These are phyloP conservation scores for Psettodes erumei DNA, from an alignment of 2,113 vertebrate genomes.

Conservation along the genomic window DNA sequence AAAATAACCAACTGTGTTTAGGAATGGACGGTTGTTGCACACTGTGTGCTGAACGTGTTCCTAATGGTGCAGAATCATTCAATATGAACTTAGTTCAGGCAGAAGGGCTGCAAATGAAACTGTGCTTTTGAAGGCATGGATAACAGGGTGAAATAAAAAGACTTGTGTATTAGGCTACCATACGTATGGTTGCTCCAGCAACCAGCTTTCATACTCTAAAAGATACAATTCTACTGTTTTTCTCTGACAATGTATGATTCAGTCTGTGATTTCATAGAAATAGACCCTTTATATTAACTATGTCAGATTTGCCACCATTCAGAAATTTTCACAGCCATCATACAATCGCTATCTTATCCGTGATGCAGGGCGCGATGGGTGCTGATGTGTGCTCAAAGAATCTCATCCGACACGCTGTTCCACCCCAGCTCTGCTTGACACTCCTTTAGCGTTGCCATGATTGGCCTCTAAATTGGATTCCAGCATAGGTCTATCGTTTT, in stretches of 20 bases:
- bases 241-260: constrained; percentile 33
- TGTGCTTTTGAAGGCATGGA: constrained; percentile 9
- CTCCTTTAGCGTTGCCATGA: constrained; percentile 50
- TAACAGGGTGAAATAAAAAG: background rate
- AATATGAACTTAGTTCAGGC: background rate
- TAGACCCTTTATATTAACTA: constrained; percentile 48
- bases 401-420: constrained; percentile 67
- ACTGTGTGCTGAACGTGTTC: background rate
- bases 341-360: constrained; percentile 44
- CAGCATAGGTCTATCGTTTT: constrained; percentile 49
- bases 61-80: background rate
- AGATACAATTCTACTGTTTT: background rate
- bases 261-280: constrained; percentile 48
- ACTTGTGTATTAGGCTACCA: background rate
- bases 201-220: constrained; percentile 15
- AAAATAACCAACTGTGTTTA: background rate
- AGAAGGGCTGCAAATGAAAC: background rate
- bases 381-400: constrained; percentile 61
- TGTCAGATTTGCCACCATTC: constrained; percentile 45
- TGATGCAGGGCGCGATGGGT: constrained; percentile 32
- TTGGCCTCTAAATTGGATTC: constrained; percentile 72
- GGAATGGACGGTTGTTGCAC: background rate
- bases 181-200: background rate
- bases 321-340: constrained; percentile 37
- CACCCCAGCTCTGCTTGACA: constrained; percentile 62